Evolutionary conservation across 1,140 invertebrate genomes (phyloP).

Genomic region (Drosophila pachea): DNA sequence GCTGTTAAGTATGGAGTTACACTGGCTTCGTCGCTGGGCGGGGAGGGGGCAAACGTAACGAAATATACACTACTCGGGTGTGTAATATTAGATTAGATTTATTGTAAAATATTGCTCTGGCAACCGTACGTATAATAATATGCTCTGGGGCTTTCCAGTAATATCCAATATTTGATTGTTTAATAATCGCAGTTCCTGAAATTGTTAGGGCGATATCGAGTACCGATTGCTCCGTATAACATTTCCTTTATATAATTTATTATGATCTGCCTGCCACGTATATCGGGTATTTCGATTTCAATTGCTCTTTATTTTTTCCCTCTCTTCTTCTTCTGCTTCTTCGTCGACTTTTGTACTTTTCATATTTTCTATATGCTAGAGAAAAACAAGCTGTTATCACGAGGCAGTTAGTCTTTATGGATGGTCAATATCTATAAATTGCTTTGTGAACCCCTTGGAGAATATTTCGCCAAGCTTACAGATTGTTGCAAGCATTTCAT

Average conservation of each 20-base stretch:
- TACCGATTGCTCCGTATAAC: neutral
- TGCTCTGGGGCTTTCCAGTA: neutral
- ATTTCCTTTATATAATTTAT: constrained; percentile 1
- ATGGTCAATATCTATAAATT: neutral
- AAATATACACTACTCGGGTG: neutral
- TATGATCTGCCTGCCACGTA: neutral
- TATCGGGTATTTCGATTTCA: too few relatives aligned
- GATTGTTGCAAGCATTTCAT: neutral
- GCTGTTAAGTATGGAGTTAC: neutral
- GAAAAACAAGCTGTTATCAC: constrained; percentile 1
- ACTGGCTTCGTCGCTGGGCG: too few relatives aligned
- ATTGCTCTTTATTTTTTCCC: too few relatives aligned
- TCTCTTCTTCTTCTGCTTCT: neutral
- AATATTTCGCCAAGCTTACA: neutral
- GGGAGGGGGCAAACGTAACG: neutral
- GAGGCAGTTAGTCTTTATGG: constrained; percentile 24
- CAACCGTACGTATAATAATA: too few relatives aligned
- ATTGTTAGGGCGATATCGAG: neutral
- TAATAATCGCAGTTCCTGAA: neutral
- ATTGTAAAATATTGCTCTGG: neutral
- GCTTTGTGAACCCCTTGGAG: neutral
- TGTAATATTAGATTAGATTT: neutral
- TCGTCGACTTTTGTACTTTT: neutral
- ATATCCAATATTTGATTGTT: neutral
- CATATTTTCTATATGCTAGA: neutral